A percentile compares a stretch with the other conserved stretches of the same genome.
phyloP scores from a whole-genome alignment of 2,113 vertebrate species.

The Mus spicilegus region DNA sequence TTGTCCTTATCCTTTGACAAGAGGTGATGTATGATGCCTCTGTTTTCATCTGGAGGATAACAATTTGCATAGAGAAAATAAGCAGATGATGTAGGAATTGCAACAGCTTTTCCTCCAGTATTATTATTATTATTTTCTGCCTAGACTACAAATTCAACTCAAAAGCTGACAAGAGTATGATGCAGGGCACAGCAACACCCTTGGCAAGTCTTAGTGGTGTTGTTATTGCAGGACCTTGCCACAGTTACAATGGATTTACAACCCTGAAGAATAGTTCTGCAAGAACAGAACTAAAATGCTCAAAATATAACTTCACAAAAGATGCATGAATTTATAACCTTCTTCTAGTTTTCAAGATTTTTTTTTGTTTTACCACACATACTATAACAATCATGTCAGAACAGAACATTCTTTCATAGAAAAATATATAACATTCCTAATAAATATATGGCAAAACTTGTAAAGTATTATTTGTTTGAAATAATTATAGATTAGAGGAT shows the following conservation, averaged over 20 bases:
- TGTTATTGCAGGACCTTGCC: not conserved
- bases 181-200: rapidly evolving
- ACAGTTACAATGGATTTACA: not conserved
- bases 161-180: not conserved
- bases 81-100: not conserved
- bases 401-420: not conserved
- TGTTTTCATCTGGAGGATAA: not conserved
- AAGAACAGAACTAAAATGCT: not conserved
- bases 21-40: not conserved
- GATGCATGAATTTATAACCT: not conserved
- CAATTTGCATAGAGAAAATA: not conserved
- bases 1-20: not conserved
- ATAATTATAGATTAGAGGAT: not conserved
- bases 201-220: not conserved
- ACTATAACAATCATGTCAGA: not conserved
- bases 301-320: not conserved
- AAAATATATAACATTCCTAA: not conserved
- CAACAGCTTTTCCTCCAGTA: no score
- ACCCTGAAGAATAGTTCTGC: not conserved
- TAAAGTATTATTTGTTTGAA: not conserved
- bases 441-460: not conserved
- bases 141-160: not conserved
- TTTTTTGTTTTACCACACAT: not conserved
- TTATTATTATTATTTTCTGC: not conserved
- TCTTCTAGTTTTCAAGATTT: not conserved